Conservation (phyloP, 1,140 invertebrate species). For the Rhagoletis zephyria region DNA sequence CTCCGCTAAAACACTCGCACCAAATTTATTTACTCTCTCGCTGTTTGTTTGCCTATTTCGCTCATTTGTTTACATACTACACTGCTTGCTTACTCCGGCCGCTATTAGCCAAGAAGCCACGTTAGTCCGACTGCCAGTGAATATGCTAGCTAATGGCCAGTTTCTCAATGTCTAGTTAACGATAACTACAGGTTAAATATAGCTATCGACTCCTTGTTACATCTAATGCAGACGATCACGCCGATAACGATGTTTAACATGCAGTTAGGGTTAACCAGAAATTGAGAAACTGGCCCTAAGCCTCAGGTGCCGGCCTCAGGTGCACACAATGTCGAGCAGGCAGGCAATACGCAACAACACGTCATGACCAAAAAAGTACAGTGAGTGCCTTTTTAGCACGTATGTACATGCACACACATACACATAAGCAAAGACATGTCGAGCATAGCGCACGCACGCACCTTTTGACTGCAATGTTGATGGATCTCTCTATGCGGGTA, state of each 20-base stretch:
- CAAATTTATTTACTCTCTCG: conserved; percentile 23
- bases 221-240: neutral
- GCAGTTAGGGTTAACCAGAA: too few relatives aligned
- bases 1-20: neutral
- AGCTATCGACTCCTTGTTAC: neutral
- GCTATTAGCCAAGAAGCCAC: neutral
- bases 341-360: neutral
- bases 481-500: conserved; percentile 10
- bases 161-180: too few relatives aligned
- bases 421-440: neutral
- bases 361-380: neutral
- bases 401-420: neutral
- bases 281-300: too few relatives aligned
- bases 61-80: conserved; percentile 16
- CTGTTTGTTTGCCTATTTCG: conserved; percentile 11
- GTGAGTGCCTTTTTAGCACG: neutral
- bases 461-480: neutral
- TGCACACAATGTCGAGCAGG: neutral
- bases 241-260: too few relatives aligned
- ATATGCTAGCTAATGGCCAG: neutral
- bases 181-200: too few relatives aligned
- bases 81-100: neutral
- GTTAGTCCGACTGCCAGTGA: neutral
- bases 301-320: neutral
- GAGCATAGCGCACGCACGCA: neutral